These are phyloP conservation scores for Phalacrocorax aristotelis DNA, from an alignment of 2,113 vertebrate genomes.

Conservation along the genomic window DNA sequence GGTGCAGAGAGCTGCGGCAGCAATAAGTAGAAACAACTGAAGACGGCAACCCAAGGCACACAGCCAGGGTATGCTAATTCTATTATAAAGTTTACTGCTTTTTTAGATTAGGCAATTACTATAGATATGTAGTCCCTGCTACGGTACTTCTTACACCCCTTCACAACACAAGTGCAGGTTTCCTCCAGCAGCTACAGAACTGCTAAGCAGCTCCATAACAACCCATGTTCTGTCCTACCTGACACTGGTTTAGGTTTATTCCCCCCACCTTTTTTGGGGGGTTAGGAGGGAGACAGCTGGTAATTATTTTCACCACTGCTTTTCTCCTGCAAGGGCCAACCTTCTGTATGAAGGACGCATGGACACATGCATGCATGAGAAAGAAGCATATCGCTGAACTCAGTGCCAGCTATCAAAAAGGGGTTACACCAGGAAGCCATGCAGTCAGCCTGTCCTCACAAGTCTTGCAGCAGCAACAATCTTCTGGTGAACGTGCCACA, in stretches of 20 bases:
- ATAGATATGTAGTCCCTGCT: not conserved
- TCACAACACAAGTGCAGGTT: not conserved
- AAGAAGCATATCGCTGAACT: not conserved
- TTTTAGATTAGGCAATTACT: not conserved
- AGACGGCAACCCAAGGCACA: not conserved
- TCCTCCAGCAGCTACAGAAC: not conserved
- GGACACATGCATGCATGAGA: fast-evolving
- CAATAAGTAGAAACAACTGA: not conserved
- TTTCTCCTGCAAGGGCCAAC: not conserved
- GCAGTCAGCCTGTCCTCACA: not conserved
- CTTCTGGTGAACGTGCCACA: not conserved
- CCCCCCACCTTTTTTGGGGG: not conserved
- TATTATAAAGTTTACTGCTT: not conserved
- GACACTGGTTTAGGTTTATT: not conserved
- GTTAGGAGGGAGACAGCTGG: no score
- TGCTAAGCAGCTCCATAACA: not conserved
- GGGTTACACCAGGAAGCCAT: not conserved
- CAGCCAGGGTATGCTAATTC: not conserved
- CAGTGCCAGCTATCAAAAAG: not conserved
- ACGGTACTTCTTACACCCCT: not conserved
- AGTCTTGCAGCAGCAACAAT: not conserved
- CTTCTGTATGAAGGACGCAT: not conserved
- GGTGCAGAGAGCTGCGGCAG: not conserved
- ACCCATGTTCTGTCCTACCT: not conserved
- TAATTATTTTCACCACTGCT: not conserved